phyloP scores from a whole-genome alignment of 2,888 invertebrate species.

The Aphodius granarius region DNA sequence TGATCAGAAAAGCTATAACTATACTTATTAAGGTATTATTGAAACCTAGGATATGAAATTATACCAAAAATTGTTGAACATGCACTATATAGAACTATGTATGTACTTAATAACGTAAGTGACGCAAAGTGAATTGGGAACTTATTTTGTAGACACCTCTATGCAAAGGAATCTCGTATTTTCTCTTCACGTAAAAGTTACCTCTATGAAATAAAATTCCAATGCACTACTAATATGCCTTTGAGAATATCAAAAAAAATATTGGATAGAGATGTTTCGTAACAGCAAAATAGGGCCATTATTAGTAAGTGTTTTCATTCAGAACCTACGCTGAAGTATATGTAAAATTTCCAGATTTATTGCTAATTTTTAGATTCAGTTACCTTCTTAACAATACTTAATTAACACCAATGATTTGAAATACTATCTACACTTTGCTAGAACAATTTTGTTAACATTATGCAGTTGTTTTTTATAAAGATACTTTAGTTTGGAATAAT shows the following conservation, averaged over 20 bases:
- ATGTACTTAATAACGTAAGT: not conserved
- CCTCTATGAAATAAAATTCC: conserved; percentile 19
- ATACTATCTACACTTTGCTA: too few species aligned
- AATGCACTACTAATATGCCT: conserved; percentile 19
- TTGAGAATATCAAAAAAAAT: not conserved
- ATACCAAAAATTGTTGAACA: conserved; percentile 21
- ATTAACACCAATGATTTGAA: too few species aligned
- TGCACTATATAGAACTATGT: conserved; percentile 23
- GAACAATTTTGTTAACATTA: not conserved
- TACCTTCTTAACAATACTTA: too few species aligned
- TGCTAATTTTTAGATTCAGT: not conserved
- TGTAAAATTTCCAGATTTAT: not conserved
- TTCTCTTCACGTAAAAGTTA: not conserved
- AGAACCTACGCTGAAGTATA: not conserved
- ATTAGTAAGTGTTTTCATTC: conserved; percentile 2
- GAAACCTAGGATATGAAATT: not conserved
- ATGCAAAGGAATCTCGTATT: not conserved
- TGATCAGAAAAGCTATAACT: conserved; percentile 2
- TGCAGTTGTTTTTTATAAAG: not conserved
- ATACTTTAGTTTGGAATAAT: not conserved
- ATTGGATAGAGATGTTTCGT: not conserved
- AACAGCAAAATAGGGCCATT: not conserved
- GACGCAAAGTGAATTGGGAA: conserved; percentile 14
- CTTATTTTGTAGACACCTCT: conserved; percentile 9
- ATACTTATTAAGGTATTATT: conserved; percentile 8